phyloP scores from a whole-genome alignment of 2,797 vertebrate genomes.

The Simalia tracyae region DNA sequence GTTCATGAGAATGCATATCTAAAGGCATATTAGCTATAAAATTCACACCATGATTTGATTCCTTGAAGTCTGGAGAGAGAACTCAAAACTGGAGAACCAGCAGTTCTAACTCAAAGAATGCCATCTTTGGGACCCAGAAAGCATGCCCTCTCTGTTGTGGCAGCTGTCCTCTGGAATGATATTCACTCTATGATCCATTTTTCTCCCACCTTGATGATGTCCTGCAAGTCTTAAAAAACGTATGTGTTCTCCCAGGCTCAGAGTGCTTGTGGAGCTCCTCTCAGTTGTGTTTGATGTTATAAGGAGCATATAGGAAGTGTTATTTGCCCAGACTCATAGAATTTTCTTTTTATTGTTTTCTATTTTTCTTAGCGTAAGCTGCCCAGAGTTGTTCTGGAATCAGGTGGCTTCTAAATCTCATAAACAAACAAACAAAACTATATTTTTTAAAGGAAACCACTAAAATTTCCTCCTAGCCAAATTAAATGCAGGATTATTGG shows the following conservation, averaged over 20 bases:
- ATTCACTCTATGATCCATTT: no score
- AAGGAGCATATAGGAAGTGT: neutral
- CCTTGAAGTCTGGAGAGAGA: neutral
- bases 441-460: neutral
- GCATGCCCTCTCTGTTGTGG: no score
- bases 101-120: neutral
- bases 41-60: neutral
- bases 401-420: neutral
- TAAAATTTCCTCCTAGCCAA: neutral
- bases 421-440: neutral
- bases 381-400: neutral
- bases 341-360: neutral
- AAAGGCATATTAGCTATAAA: neutral
- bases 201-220: no score
- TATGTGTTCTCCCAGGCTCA: no score
- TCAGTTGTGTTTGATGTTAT: neutral
- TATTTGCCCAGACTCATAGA: neutral
- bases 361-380: neutral
- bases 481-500: neutral
- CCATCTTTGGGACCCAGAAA: no score
- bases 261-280: no score
- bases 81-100: neutral
- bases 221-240: no score
- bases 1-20: neutral
- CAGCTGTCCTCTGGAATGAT: no score